Base-by-base conservation (phyloP, 2,888 invertebrate species). In the Protonemura montana region DNA sequence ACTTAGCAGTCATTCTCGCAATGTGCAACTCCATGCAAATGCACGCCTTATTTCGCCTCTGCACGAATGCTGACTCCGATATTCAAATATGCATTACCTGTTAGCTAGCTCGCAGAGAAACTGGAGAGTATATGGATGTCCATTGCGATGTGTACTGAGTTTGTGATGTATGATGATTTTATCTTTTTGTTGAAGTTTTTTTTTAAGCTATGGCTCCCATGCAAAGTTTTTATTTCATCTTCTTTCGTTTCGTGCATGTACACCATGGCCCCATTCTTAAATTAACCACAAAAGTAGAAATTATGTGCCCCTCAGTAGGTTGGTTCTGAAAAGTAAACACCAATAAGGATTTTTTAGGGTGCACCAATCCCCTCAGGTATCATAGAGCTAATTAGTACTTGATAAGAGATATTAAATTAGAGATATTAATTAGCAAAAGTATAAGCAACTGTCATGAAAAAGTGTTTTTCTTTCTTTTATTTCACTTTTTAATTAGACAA, bases 161-260 rank as follows among this genome's bases (percentile, higher is more conserved):
- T 16, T 59, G 59, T 59, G 59, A 59, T 59, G 59, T 59, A 59
- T 59, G 59, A 59, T 59, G 59, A 59, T 59, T 59, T 21, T 59
- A 13, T 1, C 21, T 59, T 59, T 59, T 59, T 59, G 16, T 10
- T n/a, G 41, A 41, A 5, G 59, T 3, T 59, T 59, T 35, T 59
- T 59, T 59, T 13, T 13, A 16, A 59, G 13, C 35, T 21, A 59
- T 59, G 59, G 3, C 21, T 59, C 16, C 16, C 13, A 21, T 59
- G 21, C 59, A 78, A 29, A 81, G 81, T 30, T 81, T 29, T 81
- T 30, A 81, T 81, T 81, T 81, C 81, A 81, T 81, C 81, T 29
- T 29, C 29, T 78, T 78, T 26, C 78, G 78, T 29, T 78, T 78
- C 27, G 78, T 29, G 78, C n/a, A 81, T 81, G 81, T 30, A 29